Evolutionary conservation across 1,140 invertebrate genomes (phyloP).

Genomic region (Popillia japonica): DNA sequence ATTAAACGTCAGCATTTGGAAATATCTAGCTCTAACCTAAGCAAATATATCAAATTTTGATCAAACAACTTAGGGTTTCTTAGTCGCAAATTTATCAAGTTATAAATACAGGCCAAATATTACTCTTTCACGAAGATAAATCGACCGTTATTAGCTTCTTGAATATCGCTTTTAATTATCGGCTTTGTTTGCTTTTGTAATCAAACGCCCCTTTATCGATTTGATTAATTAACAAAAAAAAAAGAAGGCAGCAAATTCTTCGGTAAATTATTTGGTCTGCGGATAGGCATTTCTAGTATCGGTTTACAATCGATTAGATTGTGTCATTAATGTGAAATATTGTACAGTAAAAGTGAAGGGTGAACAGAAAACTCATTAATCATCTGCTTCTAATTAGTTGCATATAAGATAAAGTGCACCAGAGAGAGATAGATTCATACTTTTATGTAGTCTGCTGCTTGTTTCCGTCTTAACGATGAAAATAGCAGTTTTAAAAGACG

Average conservation of each 20-base stretch:
- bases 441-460: too few relatives aligned
- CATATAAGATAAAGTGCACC: background rate
- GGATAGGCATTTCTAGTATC: background rate
- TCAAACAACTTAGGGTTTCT: background rate
- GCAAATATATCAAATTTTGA: background rate
- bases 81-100: background rate
- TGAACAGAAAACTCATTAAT: constrained; percentile 1
- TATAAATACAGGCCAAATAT: background rate
- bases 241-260: background rate
- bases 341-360: background rate
- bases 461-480: too few relatives aligned
- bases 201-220: constrained; percentile 5
- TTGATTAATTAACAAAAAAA: constrained; percentile 9
- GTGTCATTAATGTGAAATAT: constrained; percentile 3
- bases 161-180: constrained; percentile 15
- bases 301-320: background rate
- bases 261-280: background rate
- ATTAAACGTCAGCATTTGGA: too few relatives aligned
- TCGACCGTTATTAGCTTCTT: background rate
- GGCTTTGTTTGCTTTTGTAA: background rate
- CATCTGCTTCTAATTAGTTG: background rate
- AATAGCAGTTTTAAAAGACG: too few relatives aligned
- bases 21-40: too few relatives aligned
- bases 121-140: constrained; percentile 10
- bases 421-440: background rate